Conservation (phyloP, 2,888 invertebrate genomes). For the Gymnocheta viridis region DNA sequence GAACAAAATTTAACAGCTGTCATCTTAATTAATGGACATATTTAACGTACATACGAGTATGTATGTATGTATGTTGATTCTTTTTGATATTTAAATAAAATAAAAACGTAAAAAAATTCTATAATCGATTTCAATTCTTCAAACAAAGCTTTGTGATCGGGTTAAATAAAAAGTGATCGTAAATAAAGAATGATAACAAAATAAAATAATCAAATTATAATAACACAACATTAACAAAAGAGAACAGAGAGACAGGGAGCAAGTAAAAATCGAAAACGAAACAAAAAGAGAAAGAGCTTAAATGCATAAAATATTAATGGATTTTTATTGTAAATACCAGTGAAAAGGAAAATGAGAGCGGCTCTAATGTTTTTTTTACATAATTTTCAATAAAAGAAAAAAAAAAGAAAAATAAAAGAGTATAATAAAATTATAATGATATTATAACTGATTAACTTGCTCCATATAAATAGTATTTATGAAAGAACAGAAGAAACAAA, state of each 20-base stretch:
- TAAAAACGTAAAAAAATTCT: too few relatives aligned
- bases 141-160: not conserved
- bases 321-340: conserved; percentile 1
- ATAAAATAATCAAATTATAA: conserved; percentile 9
- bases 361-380: not conserved
- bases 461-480: conserved; percentile 16
- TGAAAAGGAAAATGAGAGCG: conserved; percentile 52
- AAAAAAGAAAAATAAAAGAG: not conserved
- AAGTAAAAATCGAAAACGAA: not conserved
- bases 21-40: conserved; percentile 46
- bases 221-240: conserved; percentile 4
- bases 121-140: conserved; percentile 2
- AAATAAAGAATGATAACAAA: conserved; percentile 13
- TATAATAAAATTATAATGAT: conserved; percentile 14
- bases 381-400: conserved; percentile 2
- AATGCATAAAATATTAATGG: conserved; percentile 20
- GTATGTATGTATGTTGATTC: too few relatives aligned
- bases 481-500: conserved; percentile 20
- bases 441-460: conserved; percentile 42
- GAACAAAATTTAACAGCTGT: conserved; percentile 56
- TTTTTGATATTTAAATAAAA: too few relatives aligned
- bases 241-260: not conserved
- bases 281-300: not conserved
- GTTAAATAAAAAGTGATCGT: conserved; percentile 48
- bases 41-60: too few relatives aligned